These are phyloP conservation scores for Brachionus rotundiformis DNA, from an alignment of 1,140 invertebrate genomes.

Conservation along the genomic window DNA sequence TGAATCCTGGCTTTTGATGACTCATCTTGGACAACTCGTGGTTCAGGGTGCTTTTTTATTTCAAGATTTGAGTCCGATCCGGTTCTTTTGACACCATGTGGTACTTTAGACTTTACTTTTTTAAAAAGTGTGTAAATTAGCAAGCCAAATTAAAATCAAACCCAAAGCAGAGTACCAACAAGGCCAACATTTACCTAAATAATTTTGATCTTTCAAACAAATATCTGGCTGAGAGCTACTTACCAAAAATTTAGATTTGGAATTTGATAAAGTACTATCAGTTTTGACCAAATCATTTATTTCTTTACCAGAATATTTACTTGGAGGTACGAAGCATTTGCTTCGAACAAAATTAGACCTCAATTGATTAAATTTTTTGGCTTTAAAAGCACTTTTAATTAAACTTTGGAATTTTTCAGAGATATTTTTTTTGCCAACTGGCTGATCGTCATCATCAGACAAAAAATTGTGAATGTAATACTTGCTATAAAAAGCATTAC, in stretches of 20 bases:
- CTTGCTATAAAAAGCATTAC: not conserved
- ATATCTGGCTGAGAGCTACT: not conserved
- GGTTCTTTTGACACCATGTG: not conserved
- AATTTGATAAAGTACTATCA: not conserved
- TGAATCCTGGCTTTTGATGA: not conserved
- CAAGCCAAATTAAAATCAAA: not conserved
- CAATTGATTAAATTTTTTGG: not conserved
- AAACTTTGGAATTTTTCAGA: not conserved
- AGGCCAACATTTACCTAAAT: not conserved
- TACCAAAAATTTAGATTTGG: slow-evolving; percentile 8
- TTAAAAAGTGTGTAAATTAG: not conserved
- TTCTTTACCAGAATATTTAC: not conserved
- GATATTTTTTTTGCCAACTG: not conserved
- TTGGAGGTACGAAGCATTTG: not conserved
- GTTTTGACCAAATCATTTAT: not conserved
- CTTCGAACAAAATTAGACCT: not conserved
- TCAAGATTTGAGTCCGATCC: not conserved
- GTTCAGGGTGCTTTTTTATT: too few species aligned
- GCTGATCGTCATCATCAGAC: not conserved
- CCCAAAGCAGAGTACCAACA: not conserved
- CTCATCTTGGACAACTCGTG: not conserved
- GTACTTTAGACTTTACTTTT: not conserved
- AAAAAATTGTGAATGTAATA: slow-evolving; percentile 2
- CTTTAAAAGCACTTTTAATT: not conserved
- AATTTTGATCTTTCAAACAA: not conserved